Conservation (phyloP, 1,140 invertebrate species). For the Ceratina australensis region DNA sequence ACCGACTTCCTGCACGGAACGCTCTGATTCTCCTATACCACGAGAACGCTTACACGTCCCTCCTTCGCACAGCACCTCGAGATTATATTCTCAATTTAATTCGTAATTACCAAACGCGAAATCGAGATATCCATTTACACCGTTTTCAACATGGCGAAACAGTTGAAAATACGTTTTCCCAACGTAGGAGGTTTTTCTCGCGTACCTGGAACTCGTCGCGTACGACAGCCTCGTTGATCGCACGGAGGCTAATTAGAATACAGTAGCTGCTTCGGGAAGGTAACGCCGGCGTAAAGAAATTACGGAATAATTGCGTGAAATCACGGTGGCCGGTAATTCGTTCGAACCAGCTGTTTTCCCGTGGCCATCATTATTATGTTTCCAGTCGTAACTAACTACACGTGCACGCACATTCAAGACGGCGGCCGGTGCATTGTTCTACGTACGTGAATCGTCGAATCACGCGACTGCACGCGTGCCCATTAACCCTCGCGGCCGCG, state of each 20-base stretch:
- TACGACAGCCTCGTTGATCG: slow-evolving; percentile 12
- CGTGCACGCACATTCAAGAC: not conserved
- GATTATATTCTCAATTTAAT: too few species aligned
- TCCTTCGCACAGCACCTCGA: too few species aligned
- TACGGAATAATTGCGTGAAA: slow-evolving; percentile 17
- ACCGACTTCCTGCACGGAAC: slow-evolving; percentile 9
- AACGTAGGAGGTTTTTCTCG: not conserved
- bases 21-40: slow-evolving; percentile 9
- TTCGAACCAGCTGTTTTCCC: slow-evolving; percentile 22
- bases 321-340: slow-evolving; percentile 5
- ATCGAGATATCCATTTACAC: too few species aligned
- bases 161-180: not conserved
- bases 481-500: not conserved
- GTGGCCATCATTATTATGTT: not conserved
- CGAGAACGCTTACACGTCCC: too few species aligned
- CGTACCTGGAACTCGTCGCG: not conserved
- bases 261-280: not conserved
- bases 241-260: not conserved
- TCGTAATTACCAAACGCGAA: too few species aligned
- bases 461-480: not conserved
- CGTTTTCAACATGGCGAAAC: not conserved
- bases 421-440: not conserved
- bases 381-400: not conserved
- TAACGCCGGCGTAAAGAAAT: slow-evolving; percentile 8
- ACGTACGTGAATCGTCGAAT: too few species aligned